These are phyloP conservation scores for Torymus tubicola DNA, from an alignment of 2,888 invertebrate species.

Conservation along the genomic window DNA sequence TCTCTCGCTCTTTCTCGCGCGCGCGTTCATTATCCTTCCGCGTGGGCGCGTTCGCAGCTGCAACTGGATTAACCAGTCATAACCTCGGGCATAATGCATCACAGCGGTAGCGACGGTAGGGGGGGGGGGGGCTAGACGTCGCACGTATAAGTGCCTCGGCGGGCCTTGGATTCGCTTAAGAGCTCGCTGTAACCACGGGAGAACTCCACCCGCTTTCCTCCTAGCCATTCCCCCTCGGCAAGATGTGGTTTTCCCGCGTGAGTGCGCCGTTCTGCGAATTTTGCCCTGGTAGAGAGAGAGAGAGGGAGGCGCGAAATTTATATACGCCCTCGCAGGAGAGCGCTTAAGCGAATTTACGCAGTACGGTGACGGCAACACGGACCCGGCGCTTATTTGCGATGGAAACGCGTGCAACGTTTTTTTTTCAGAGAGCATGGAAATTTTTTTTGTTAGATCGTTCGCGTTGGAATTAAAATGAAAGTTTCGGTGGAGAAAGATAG, in stretches of 20 bases:
- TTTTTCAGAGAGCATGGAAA: background rate
- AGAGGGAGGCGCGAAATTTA: background rate
- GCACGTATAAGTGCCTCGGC: too few species aligned
- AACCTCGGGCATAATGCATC: slow-evolving; percentile 26
- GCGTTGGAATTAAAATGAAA: background rate
- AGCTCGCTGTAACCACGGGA: too few species aligned
- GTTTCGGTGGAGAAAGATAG: too few species aligned
- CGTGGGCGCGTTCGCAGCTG: background rate
- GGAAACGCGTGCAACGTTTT: background rate
- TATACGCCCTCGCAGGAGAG: background rate
- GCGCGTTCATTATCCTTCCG: slow-evolving; percentile 36
- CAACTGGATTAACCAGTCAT: slow-evolving; percentile 45
- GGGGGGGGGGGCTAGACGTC: too few species aligned
- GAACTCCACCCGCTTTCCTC: too few species aligned
- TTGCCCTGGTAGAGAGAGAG: too few species aligned
- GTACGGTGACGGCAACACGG: too few species aligned
- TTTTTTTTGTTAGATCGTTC: background rate
- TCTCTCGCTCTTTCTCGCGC: too few species aligned
- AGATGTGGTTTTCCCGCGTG: slow-evolving; percentile 15
- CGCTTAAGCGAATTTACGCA: slow-evolving; percentile 19
- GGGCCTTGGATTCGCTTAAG: too few species aligned
- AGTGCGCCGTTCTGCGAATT: background rate
- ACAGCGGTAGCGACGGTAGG: background rate
- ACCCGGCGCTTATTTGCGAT: too few species aligned
- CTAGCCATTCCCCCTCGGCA: background rate